Evolutionary conservation across 1,140 invertebrate species (phyloP), one percentile per base, ranked within the genome.

Genomic region (Daktulosphaira vitifoliae): DNA sequence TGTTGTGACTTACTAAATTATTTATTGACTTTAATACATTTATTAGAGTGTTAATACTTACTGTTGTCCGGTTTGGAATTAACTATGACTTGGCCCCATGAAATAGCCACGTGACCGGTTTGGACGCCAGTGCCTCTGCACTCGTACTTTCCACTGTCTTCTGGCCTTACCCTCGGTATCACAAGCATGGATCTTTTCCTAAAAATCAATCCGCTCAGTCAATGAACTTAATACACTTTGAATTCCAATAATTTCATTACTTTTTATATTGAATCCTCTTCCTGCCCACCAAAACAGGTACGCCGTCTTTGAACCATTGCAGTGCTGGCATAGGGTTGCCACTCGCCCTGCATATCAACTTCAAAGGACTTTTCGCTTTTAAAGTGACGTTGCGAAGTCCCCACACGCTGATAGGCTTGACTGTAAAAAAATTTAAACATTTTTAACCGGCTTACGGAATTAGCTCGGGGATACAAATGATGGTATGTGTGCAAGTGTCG

Each of bases 111-210:
- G 38, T 64, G 51, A 29, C 39, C 54, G 37, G 69, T 69, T n/a
- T 39, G 66, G 9, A 71, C 70, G 64, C 67, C 59, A 5, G 68
- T 68, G 13, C 85, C 85, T 70, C 84, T 78, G 76, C 86, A 88
- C 76, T 88, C 84, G 76, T 88, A 88, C 71, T 76, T 78, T 70
- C 85, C 86, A 65, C 81, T 80, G 78, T 88, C 85, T 73, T 84
- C 81, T 67, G 77, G 78, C 71, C 80, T 79, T 68, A 84, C 83
- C 69, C 82, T 82, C 68, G 80, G 81, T 77, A 88, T 86, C 70
- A 86, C 82, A 75, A 88, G 79, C 76, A 84, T 82, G 76, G 86
- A 86, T 80, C 84, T 81, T 79, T 83, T 83, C 77, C 86, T 88
- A 65, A 11, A 68, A 66, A 37, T 56, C 9, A 7, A 42, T 54